These are phyloP conservation scores for Nannoperca australis DNA, from an alignment of 2,797 vertebrate species.

Conservation along the genomic window DNA sequence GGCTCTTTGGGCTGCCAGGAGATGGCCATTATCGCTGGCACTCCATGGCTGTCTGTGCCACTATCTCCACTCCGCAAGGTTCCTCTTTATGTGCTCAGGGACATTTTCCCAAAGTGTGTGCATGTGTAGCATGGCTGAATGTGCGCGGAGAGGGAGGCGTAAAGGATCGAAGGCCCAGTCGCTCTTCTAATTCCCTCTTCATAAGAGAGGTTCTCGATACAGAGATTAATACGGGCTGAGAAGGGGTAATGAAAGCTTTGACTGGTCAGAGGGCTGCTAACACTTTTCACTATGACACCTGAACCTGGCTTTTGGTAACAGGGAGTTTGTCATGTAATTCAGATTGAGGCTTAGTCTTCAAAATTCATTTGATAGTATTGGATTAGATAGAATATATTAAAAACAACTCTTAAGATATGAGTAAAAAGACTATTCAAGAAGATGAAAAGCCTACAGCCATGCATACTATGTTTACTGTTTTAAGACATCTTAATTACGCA, in stretches of 20 bases:
- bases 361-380: background rate
- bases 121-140: slow-evolving; percentile 33
- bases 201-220: slow-evolving; percentile 43
- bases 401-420: background rate
- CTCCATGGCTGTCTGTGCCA: slow-evolving; percentile 66
- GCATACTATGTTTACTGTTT: background rate
- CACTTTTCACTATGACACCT: slow-evolving; percentile 30
- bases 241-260: slow-evolving; percentile 27
- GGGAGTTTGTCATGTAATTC: background rate
- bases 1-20: slow-evolving; percentile 73
- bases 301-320: slow-evolving; percentile 8
- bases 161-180: slow-evolving; percentile 37
- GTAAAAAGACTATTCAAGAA: background rate
- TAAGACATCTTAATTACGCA: too few species aligned
- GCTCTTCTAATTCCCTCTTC: slow-evolving; percentile 51
- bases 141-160: slow-evolving; percentile 29
- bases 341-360: background rate
- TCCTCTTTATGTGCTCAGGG: slow-evolving; percentile 67
- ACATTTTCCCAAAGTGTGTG: slow-evolving; percentile 54
- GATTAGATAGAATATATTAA: slow-evolving; percentile 1
- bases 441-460: background rate
- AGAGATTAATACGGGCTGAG: slow-evolving; percentile 56
- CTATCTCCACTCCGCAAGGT: slow-evolving; percentile 75
- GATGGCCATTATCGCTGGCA: slow-evolving; percentile 77
- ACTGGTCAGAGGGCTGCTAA: slow-evolving; percentile 18